These are phyloP conservation scores for Tipula helvola DNA, from an alignment of 2,888 invertebrate genomes.

Conservation along the genomic window DNA sequence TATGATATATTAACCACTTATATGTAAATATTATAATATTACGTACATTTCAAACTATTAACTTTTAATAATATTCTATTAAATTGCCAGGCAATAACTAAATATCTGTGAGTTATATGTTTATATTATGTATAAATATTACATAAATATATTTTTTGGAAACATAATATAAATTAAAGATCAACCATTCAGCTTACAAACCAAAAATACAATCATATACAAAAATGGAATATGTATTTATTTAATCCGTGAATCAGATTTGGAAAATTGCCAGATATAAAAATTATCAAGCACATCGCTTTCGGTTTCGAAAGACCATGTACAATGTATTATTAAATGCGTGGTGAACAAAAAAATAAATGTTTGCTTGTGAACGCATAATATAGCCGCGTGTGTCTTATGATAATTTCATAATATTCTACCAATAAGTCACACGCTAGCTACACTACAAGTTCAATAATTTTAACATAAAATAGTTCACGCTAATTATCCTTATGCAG, in stretches of 20 bases:
- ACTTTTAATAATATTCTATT: not conserved
- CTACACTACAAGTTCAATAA: conserved; percentile 21
- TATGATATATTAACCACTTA: not conserved
- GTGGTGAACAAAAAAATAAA: not conserved
- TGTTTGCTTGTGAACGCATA: conserved; percentile 15
- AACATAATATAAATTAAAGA: not conserved
- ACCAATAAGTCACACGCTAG: conserved; percentile 50
- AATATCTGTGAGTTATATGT: not conserved
- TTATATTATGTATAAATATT: not conserved
- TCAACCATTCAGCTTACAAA: not conserved
- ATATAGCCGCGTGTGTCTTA: conserved; percentile 55
- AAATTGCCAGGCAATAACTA: not conserved
- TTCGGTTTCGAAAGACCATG: not conserved
- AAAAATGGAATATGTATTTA: not conserved
- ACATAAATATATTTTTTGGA: not conserved
- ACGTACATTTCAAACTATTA: not conserved
- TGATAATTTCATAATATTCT: conserved; percentile 44
- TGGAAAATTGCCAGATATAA: not conserved
- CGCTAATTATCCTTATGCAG: not conserved
- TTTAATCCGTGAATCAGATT: not conserved
- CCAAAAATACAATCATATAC: not conserved
- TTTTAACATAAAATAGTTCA: not conserved
- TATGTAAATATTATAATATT: not conserved
- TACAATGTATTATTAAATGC: not conserved
- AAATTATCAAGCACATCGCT: not conserved